These are phyloP conservation scores for Portevinia maculata DNA, from an alignment of 2,888 invertebrate species.

Conservation along the genomic window DNA sequence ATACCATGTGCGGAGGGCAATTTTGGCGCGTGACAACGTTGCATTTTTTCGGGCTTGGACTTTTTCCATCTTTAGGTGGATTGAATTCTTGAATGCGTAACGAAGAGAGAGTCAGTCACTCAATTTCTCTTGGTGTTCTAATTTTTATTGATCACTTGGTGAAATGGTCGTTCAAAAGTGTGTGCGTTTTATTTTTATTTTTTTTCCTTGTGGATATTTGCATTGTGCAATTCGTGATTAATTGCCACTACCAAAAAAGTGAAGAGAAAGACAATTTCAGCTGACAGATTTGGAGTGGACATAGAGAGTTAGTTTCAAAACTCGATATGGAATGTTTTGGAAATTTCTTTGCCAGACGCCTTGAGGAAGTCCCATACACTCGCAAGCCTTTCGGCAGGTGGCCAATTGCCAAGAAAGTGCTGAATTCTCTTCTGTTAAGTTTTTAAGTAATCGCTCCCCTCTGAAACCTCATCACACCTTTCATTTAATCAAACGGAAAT, in stretches of 20 bases:
- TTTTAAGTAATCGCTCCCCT: conserved; percentile 30
- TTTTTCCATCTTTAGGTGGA: conserved; percentile 23
- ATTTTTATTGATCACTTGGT: conserved; percentile 63
- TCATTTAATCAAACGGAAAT: conserved; percentile 33
- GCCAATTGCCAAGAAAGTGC: neutral
- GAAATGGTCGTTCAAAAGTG: conserved; percentile 32
- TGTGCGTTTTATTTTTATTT: neutral
- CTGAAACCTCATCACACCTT: conserved; percentile 4
- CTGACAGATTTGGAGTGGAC: conserved; percentile 40
- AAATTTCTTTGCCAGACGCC: conserved; percentile 16
- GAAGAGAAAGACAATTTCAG: conserved; percentile 51
- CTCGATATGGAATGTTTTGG: conserved; percentile 34
- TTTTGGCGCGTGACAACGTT: conserved; percentile 68
- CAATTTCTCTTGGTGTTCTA: conserved; percentile 72
- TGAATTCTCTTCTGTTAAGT: conserved; percentile 1
- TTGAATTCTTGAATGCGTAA: conserved; percentile 60
- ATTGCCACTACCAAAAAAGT: neutral
- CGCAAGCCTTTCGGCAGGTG: conserved; percentile 64
- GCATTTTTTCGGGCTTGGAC: conserved; percentile 64
- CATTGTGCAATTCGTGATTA: conserved; percentile 12
- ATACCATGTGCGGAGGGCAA: conserved; percentile 54
- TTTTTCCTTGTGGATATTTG: conserved; percentile 29
- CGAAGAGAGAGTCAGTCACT: conserved; percentile 56
- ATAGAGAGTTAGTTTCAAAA: conserved; percentile 70
- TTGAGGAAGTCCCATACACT: conserved; percentile 6